Evolutionary conservation across 2,797 vertebrate species (phyloP).

Genomic region (Hafferia zeledoni): DNA sequence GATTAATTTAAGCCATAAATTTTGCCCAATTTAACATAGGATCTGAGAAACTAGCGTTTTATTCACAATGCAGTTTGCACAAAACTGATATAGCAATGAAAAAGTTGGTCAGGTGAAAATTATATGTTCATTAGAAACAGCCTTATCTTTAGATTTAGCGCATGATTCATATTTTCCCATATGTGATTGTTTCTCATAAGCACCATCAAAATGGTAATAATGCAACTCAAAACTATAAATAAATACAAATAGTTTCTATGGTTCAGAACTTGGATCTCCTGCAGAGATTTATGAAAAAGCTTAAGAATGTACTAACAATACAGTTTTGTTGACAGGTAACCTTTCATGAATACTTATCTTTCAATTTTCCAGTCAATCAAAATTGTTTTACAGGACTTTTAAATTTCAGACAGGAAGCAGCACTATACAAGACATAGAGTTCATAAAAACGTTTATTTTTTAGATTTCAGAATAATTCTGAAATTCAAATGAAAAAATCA

Average conservation of each 20-base stretch:
- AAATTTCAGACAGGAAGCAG: not conserved
- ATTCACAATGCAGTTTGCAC: not conserved
- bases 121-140: not conserved
- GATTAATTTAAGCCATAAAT: not conserved
- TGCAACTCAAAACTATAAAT: not conserved
- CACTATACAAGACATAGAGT: not conserved
- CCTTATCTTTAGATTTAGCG: not conserved
- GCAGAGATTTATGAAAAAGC: not conserved
- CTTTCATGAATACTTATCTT: not conserved
- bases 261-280: not conserved
- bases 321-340: not conserved
- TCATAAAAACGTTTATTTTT: not conserved
- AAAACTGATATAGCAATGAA: not conserved
- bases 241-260: not conserved
- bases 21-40: not conserved
- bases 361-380: not conserved
- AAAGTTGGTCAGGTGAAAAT: not conserved
- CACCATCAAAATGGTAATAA: not conserved
- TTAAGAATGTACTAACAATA: not conserved
- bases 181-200: not conserved
- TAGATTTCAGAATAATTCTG: not conserved
- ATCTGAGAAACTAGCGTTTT: not conserved
- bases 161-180: not conserved
- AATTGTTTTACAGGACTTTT: not conserved
- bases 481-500: not conserved